These are phyloP conservation scores for Neogobius melanostomus DNA, from an alignment of 2,113 vertebrate species.

Conservation along the genomic window DNA sequence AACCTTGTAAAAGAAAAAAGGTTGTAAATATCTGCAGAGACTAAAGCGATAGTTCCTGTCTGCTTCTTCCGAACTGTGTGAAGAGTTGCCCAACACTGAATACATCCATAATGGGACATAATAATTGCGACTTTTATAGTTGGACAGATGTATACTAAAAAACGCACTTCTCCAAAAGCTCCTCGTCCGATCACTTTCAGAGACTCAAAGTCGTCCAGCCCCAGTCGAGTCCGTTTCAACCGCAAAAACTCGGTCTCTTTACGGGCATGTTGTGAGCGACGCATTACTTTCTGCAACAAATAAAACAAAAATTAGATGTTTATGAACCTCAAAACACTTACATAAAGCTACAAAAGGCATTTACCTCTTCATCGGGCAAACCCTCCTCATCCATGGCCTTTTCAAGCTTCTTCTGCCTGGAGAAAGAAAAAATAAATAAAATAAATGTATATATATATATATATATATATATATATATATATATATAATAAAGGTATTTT, in stretches of 20 bases:
- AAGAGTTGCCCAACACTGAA: not conserved
- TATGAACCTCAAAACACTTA: not conserved
- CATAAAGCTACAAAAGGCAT: not conserved
- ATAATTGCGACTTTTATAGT: not conserved
- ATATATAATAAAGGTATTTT: too few relatives aligned
- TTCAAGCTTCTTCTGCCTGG: conserved; percentile 94
- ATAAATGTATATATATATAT: too few relatives aligned
- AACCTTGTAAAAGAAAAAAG: not conserved
- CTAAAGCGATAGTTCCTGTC: not conserved
- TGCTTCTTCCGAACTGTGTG: not conserved
- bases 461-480: too few relatives aligned
- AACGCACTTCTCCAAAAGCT: conserved; percentile 92
- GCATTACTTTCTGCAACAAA: conserved; percentile 86
- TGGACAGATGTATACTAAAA: not conserved
- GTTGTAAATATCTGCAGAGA: not conserved
- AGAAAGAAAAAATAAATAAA: not conserved
- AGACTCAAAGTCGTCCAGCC: conserved; percentile 96
- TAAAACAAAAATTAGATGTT: not conserved
- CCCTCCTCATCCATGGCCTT: conserved; percentile 98
- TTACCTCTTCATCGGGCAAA: conserved; percentile 92
- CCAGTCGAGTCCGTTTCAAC: conserved; percentile 93
- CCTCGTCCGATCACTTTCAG: conserved; percentile 97
- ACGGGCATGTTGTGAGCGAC: conserved; percentile 92
- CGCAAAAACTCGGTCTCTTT: conserved; percentile 97
- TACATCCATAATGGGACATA: not conserved